Percentiles rank a stretch among this genome's conserved stretches.
phyloP scores from a whole-genome alignment of 2,113 vertebrate species.

The Recurvirostra avosetta region DNA sequence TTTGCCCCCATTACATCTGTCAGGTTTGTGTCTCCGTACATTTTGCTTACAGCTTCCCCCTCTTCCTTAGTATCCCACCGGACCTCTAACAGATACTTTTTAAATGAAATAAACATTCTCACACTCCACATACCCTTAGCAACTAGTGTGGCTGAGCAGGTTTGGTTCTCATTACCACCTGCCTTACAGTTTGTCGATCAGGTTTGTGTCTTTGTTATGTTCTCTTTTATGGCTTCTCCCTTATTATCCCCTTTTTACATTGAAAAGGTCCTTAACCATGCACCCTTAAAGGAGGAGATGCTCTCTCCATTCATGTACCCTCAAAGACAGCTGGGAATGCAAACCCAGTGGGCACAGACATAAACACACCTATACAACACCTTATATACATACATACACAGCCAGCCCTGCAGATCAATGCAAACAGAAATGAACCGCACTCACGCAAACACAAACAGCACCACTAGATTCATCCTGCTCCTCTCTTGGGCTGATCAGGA shows the following conservation, averaged over 20 bases:
- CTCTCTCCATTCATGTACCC: background rate
- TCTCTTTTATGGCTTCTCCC: background rate
- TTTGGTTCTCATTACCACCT: background rate
- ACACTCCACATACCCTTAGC: background rate
- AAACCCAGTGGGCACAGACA: background rate
- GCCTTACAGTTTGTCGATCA: background rate
- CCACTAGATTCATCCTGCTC: background rate
- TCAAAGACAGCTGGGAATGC: background rate
- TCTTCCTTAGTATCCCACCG: background rate
- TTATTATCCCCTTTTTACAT: background rate
- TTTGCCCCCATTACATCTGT: background rate
- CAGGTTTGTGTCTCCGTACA: background rate
- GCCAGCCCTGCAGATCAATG: background rate
- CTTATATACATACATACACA: background rate
- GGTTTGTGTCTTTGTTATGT: background rate
- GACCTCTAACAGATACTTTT: background rate
- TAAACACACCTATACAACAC: background rate
- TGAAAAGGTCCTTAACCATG: background rate
- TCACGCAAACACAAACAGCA: background rate
- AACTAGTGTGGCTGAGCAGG: background rate
- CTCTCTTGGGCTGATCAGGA: background rate
- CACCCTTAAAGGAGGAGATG: background rate
- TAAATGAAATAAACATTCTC: background rate
- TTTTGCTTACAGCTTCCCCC: background rate
- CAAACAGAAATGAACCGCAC: background rate